Conservation (phyloP, 2,888 invertebrate species). For the Nomada ferruginata region DNA sequence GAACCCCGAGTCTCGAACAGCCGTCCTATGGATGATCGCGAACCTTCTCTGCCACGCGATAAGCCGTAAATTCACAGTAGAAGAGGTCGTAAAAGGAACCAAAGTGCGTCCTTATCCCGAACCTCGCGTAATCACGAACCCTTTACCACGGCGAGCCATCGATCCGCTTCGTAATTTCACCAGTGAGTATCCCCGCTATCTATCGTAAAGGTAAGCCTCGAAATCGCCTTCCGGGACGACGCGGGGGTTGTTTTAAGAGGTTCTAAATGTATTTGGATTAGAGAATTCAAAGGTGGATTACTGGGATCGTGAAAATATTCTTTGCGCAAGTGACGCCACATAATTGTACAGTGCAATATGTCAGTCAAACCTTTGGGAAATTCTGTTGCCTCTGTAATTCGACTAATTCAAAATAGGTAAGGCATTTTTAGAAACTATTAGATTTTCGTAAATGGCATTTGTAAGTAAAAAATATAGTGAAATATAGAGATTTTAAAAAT, state of each 20-base stretch:
- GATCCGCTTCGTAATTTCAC: conserved; percentile 67
- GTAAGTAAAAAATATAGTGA: too few species aligned
- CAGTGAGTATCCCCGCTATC: conserved; percentile 57
- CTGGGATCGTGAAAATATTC: conserved; percentile 12
- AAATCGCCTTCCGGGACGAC: conserved; percentile 52
- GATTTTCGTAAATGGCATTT: too few species aligned
- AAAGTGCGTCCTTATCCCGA: conserved; percentile 73
- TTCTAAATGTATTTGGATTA: conserved; percentile 63
- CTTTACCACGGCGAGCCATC: conserved; percentile 70
- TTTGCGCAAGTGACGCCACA: background rate
- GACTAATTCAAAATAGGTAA: too few species aligned
- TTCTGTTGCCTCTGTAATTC: too few species aligned
- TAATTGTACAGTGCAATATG: too few species aligned
- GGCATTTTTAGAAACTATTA: too few species aligned
- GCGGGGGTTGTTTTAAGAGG: conserved; percentile 53
- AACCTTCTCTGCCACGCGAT: conserved; percentile 72
- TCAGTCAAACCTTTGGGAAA: too few species aligned
- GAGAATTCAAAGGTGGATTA: conserved; percentile 36
- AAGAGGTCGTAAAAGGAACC: conserved; percentile 70
- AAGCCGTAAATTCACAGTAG: conserved; percentile 78
- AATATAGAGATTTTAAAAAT: too few species aligned
- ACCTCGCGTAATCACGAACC: conserved; percentile 79
- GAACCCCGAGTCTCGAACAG: conserved; percentile 60
- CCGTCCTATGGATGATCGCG: conserved; percentile 66
- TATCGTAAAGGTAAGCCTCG: conserved; percentile 67